Evolutionary conservation across 2,888 invertebrate species (phyloP), one percentile per base, ranked within the genome.

Genomic region (Caenorhabditis sp.): DNA sequence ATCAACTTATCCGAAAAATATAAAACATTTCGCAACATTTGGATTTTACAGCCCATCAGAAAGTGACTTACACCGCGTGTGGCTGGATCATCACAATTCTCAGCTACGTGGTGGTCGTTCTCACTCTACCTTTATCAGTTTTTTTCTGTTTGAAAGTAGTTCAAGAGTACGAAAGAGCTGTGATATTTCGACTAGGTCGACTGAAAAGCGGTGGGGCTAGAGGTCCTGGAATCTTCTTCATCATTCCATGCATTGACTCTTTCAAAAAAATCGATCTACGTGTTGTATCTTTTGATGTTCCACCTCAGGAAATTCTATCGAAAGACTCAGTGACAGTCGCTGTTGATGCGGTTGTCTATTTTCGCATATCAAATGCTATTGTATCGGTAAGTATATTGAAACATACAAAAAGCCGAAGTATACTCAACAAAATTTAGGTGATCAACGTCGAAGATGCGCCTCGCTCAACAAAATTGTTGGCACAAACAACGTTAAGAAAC

Each of bases 271-370:
- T 97, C n/a, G 97, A 97, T 88, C 90, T 97, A 71, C 92, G 97
- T 60, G 96, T 96, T 5, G 92, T 96, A 0, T 95, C 95, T 0
- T 97, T 97, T 88, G 97, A 97, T 87, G 94, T 97, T 56, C 96
- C 97, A 54, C 97, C 97, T 0, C 97, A 97, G 91, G 97, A 97
- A 95, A 95, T 97, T n/a, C 90, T 97, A 82, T 96, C 96, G 38
- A 95, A 95, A 89, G 97, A 97, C 90, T 94, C 94, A 68, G 97
- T 97, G 67, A 97, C 97, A 0, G 96, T 97, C 3, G 95, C 95
- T 1, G 97, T 97, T 56, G 97, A 97, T 88, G 97, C 96, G 26
- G 90, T 90, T 23, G 87, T 89, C 50, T 89, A 89, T 80, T 89
- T 89, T 78, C 81, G 89, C 52, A 95, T 97, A 49, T 94, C 93